Evolutionary conservation across 2,797 vertebrate genomes (phyloP).

Genomic region (Peromyscus melanophrys): DNA sequence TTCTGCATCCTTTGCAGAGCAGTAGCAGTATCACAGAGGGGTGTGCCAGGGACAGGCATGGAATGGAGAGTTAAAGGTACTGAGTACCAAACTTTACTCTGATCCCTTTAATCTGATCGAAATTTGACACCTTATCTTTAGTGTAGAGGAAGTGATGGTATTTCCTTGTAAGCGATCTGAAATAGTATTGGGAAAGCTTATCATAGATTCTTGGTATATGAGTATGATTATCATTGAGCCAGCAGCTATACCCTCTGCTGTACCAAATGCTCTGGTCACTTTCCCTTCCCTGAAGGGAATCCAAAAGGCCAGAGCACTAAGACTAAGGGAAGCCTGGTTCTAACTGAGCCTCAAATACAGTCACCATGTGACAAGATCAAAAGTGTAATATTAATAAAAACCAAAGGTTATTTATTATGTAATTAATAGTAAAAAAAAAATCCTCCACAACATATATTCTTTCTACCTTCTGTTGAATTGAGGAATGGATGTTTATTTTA

Average conservation of each 20-base stretch:
- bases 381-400: conserved; percentile 46
- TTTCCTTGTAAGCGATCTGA: not conserved
- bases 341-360: not conserved
- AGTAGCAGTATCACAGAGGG: not conserved
- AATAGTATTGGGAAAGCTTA: not conserved
- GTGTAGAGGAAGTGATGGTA: not conserved
- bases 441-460: conserved; percentile 13
- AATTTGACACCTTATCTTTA: not conserved
- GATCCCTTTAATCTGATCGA: not conserved
- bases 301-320: not conserved
- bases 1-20: not conserved
- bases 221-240: not conserved
- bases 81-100: not conserved
- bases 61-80: not conserved
- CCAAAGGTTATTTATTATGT: conserved; percentile 50
- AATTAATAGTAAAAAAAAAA: conserved; percentile 29
- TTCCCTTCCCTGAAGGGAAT: not conserved
- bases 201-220: not conserved
- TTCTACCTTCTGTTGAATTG: conserved; percentile 34
- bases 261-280: not conserved
- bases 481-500: conserved; percentile 43
- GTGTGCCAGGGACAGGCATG: not conserved
- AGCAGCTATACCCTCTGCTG: not conserved
- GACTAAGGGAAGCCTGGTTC: not conserved
- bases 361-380: conserved; percentile 45